phyloP scores from a whole-genome alignment of 2,113 vertebrate species.

The Tenrec ecaudatus region DNA sequence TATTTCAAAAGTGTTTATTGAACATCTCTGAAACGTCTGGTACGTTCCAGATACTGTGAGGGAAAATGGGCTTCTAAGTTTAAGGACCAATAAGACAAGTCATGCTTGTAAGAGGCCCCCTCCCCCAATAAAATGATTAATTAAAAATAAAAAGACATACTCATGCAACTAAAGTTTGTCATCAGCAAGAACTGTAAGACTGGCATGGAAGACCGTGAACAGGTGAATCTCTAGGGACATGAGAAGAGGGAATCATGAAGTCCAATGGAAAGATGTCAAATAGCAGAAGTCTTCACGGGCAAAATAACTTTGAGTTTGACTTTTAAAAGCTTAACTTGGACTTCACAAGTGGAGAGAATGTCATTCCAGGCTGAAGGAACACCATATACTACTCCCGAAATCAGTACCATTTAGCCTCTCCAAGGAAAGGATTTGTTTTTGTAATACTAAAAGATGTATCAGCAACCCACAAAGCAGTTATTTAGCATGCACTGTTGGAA shows the following conservation, averaged over 20 bases:
- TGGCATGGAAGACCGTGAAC: slow-evolving; percentile 4
- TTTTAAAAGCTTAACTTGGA: slow-evolving; percentile 19
- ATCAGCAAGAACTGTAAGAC: neutral
- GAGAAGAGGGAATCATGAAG: neutral
- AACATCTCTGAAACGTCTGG: slow-evolving; percentile 2
- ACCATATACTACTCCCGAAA: neutral
- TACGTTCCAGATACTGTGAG: neutral
- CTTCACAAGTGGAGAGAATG: neutral
- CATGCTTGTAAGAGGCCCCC: no score
- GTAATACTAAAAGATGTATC: neutral
- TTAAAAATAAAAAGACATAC: neutral
- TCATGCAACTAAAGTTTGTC: neutral
- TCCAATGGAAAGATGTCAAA: neutral
- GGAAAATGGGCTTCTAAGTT: neutral
- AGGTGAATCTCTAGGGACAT: neutral
- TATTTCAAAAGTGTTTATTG: neutral
- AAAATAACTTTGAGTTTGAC: neutral
- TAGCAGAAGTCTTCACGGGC: neutral
- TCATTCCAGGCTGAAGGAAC: neutral
- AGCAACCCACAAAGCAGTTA: slow-evolving; percentile 5
- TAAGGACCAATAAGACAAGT: neutral
- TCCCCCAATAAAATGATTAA: no score
- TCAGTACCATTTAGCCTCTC: neutral
- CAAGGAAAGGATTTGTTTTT: slow-evolving; percentile 3
- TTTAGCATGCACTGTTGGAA: neutral